Base-by-base conservation (phyloP, 1,140 invertebrate species). In the Drosophila prosaltans region DNA sequence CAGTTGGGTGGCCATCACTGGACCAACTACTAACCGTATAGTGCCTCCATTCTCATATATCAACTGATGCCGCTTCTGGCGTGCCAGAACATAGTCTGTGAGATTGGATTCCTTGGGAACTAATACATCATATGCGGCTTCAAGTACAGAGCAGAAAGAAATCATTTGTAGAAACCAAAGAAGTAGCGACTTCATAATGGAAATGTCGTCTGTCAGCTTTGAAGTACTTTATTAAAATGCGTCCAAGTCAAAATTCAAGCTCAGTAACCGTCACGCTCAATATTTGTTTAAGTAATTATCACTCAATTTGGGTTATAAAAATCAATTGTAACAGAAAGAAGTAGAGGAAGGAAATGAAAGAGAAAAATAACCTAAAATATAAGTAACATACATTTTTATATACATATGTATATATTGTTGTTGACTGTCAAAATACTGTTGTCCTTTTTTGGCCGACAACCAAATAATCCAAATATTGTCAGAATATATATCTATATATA, bases 11-110 rank as follows among this genome's bases (percentile, higher is more conserved):
- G 66, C 64, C 76, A 80, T 65, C 2, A 90, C 79, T 8, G 82
- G 78, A 3, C 85, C 91, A 8, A 92, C 69, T 0, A 81, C 70
- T n/a, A 90, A 40, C 3, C 84, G 73, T 11, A 88, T 78, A 7
- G 67, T 78, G 9, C 70, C 84, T 11, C 84, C 84, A 55, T 89
- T 83, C 16, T 67, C 41, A 59, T 78, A 88, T 0, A 81, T 62
- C 43, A 88, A 2, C 55, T 78, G 76, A 61, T 88, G 61, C 0
- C 84, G 74, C 39, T 89, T 88, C 30, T 88, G 83, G 1, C 84
- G 84, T 2, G 40, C 39, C 9, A 72, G 77, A 9, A 89, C 16
- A 64, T 69, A 89, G 5, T 60, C 77, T 9, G 84, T 81, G 3
- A 88, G 61, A 48, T 88, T n/a, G 65, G 72, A 24, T 72, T 82